Conservation (phyloP, 2,113 vertebrate genomes). For the Abramis brama region DNA sequence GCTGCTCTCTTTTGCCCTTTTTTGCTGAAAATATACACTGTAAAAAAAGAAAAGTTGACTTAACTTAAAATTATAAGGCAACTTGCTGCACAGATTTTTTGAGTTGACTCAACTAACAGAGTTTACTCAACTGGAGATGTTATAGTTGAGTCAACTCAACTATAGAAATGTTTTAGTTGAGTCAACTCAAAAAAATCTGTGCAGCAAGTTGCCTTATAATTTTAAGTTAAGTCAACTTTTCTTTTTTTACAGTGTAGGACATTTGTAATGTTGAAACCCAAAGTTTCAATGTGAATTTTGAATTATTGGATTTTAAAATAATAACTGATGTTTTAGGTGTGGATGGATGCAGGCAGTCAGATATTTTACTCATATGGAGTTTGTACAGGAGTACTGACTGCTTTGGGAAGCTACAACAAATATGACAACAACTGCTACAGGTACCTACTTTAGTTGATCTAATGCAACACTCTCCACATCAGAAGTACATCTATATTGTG, state of each 20-base stretch:
- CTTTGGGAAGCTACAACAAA: conserved; percentile 80
- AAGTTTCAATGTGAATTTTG: neutral
- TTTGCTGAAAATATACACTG: neutral
- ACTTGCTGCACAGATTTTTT: too few species aligned
- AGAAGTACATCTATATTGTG: neutral
- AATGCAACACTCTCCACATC: neutral
- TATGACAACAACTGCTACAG: conserved; percentile 80
- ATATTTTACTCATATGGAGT: conserved; percentile 80
- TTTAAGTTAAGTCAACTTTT: too few species aligned
- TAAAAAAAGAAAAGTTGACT: too few species aligned
- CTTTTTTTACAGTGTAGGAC: too few species aligned
- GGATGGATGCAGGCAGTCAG: conserved; percentile 81
- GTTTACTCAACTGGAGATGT: too few species aligned
- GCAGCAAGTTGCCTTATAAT: too few species aligned
- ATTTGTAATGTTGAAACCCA: neutral
- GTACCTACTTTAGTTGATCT: conserved; percentile 51
- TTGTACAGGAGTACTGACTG: conserved; percentile 75
- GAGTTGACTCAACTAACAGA: too few species aligned
- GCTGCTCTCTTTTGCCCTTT: neutral
- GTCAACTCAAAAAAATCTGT: too few species aligned
- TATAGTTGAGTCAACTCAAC: too few species aligned
- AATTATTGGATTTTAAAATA: neutral
- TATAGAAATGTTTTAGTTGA: too few species aligned
- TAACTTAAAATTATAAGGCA: too few species aligned
- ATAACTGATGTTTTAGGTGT: conserved; percentile 67